phyloP scores from a whole-genome alignment of 2,113 vertebrate genomes.

The Melanerpes formicivorus region DNA sequence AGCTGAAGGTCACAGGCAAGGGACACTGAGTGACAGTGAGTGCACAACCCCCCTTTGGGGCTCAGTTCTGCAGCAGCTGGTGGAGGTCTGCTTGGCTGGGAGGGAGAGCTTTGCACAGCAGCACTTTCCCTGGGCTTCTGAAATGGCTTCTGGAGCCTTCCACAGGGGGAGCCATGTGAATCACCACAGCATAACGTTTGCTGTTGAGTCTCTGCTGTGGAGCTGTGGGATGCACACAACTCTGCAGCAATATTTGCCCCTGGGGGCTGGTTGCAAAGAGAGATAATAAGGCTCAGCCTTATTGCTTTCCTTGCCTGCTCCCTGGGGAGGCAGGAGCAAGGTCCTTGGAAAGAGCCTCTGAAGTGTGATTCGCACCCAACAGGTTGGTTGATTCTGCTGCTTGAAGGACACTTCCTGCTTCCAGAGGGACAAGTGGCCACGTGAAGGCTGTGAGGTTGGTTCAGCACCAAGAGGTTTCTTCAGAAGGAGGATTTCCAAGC shows the following conservation, averaged over 20 bases:
- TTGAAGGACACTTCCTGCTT: accelerated
- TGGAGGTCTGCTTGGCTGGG: not conserved
- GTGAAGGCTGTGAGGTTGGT: accelerated
- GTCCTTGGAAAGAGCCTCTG: not conserved
- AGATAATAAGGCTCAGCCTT: not conserved
- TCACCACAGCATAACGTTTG: not conserved
- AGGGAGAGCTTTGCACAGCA: not conserved
- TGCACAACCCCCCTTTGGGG: not conserved
- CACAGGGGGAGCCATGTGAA: not conserved
- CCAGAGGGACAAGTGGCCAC: accelerated
- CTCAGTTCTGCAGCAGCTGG: not conserved
- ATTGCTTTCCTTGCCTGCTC: not conserved
- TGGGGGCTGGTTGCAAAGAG: not conserved
- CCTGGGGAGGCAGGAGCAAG: not conserved
- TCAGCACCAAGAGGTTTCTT: not conserved
- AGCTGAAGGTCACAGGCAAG: not conserved
- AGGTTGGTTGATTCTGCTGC: accelerated
- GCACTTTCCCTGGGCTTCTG: not conserved
- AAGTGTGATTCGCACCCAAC: accelerated
- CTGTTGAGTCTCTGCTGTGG: not conserved
- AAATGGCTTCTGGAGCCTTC: not conserved
- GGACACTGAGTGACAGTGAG: not conserved
- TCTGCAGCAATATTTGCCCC: accelerated
- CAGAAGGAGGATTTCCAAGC: not conserved
- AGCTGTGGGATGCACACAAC: not conserved